These are phyloP conservation scores for Hydrolagus affinis DNA, from an alignment of 2,113 vertebrate genomes.

Conservation along the genomic window DNA sequence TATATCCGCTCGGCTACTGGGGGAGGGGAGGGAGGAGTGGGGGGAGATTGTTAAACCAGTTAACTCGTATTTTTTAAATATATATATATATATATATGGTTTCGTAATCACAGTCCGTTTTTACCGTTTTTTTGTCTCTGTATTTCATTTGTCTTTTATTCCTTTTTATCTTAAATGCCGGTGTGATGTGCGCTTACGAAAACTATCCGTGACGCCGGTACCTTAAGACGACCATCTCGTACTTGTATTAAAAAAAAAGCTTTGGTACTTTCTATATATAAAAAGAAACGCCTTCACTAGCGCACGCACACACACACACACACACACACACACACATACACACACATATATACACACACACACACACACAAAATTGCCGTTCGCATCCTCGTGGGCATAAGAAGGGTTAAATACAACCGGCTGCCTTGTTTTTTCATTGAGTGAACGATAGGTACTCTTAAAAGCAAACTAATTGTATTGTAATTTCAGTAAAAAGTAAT, in stretches of 20 bases:
- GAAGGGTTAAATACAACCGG: slow-evolving; percentile 20
- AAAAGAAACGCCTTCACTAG: not conserved
- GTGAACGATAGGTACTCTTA: slow-evolving; percentile 21
- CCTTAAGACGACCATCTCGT: not conserved
- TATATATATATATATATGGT: too few relatives aligned
- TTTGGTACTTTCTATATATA: not conserved
- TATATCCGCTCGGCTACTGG: too few relatives aligned
- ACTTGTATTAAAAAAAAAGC: not conserved
- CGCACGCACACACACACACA: too few relatives aligned
- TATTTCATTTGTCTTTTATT: slow-evolving; percentile 16
- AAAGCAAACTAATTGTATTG: slow-evolving; percentile 24
- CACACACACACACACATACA: too few relatives aligned
- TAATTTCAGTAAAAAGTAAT: slow-evolving; percentile 32
- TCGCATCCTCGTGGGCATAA: not conserved
- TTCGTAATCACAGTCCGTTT: too few relatives aligned
- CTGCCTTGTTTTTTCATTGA: slow-evolving; percentile 13
- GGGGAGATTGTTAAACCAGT: not conserved
- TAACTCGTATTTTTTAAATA: not conserved
- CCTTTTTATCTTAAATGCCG: not conserved
- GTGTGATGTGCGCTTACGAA: not conserved
- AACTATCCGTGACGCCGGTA: not conserved
- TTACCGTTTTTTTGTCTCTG: not conserved
- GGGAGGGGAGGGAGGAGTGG: too few relatives aligned
- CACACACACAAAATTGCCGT: not conserved
- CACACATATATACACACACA: too few relatives aligned